Evolutionary conservation across 1,140 invertebrate species (phyloP).

Genomic region (Musca domestica): DNA sequence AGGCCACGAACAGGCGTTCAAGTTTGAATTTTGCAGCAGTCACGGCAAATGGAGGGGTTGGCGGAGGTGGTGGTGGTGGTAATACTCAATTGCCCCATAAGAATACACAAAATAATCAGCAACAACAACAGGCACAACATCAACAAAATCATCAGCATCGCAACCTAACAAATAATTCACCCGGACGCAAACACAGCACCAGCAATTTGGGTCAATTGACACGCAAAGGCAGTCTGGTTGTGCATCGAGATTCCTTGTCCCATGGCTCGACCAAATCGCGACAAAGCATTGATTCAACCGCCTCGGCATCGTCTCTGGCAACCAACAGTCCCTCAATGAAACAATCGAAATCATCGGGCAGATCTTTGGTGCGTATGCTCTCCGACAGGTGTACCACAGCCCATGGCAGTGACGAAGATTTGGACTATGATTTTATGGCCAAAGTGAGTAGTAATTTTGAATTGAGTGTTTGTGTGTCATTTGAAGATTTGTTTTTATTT

Average conservation of each 20-base stretch:
- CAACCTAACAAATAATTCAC: background rate
- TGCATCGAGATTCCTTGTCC: slow-evolving; percentile 33
- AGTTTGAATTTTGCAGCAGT: slow-evolving; percentile 30
- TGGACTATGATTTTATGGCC: slow-evolving; percentile 49
- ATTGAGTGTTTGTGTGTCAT: too few relatives aligned
- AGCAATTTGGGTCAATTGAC: slow-evolving; percentile 22
- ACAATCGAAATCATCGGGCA: slow-evolving; percentile 42
- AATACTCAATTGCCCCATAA: too few relatives aligned
- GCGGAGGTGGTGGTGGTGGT: background rate
- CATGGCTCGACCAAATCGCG: slow-evolving; percentile 3
- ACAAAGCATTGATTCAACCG: slow-evolving; percentile 1
- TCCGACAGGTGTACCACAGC: slow-evolving; percentile 28
- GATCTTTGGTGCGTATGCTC: slow-evolving; percentile 48
- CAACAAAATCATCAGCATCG: slow-evolving; percentile 36
- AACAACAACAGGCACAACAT: background rate
- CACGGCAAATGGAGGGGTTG: background rate
- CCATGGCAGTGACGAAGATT: slow-evolving; percentile 36
- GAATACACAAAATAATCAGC: too few relatives aligned
- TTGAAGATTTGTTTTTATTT: background rate
- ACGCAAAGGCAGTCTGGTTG: slow-evolving; percentile 40
- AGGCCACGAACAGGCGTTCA: slow-evolving; percentile 36
- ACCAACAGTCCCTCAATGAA: slow-evolving; percentile 29
- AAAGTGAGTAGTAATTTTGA: slow-evolving; percentile 37
- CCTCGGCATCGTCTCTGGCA: background rate
- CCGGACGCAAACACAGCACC: slow-evolving; percentile 26